Conservation (phyloP, 2,113 vertebrate species). For the Leptocoma aspasia region DNA sequence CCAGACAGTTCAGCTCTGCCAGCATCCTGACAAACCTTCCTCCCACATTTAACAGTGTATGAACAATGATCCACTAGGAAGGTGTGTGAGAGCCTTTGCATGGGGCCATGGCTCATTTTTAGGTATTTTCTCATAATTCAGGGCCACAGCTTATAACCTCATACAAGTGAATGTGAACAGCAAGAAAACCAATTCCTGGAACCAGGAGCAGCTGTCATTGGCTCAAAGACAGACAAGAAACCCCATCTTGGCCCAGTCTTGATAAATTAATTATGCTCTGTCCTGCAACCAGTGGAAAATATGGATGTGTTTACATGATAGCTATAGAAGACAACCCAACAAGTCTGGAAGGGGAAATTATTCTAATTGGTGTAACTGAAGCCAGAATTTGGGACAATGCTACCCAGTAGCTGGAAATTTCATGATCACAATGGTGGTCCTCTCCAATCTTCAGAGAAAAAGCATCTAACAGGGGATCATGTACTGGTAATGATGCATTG, state of each 20-base stretch:
- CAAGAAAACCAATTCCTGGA: background rate
- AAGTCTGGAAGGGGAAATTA: background rate
- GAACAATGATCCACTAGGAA: background rate
- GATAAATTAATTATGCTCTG: background rate
- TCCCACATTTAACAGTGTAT: background rate
- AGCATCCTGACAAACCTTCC: background rate
- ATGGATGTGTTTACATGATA: background rate
- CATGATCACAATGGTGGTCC: background rate
- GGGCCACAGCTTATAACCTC: background rate
- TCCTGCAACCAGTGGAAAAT: background rate
- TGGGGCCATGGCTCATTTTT: background rate
- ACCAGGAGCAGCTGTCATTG: background rate
- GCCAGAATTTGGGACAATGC: background rate
- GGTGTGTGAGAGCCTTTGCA: background rate
- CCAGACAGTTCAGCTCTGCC: constrained; percentile 30
- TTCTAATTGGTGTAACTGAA: background rate
- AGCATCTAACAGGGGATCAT: background rate
- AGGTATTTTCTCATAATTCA: background rate
- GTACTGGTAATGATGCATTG: background rate
- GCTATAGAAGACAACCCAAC: background rate
- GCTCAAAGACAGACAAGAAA: background rate
- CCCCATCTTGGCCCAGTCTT: background rate
- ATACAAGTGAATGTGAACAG: background rate
- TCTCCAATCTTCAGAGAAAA: background rate
- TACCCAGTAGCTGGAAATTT: background rate